Evolutionary conservation across 1,140 invertebrate genomes (phyloP).

Genomic region (Monomorium pharaonis): DNA sequence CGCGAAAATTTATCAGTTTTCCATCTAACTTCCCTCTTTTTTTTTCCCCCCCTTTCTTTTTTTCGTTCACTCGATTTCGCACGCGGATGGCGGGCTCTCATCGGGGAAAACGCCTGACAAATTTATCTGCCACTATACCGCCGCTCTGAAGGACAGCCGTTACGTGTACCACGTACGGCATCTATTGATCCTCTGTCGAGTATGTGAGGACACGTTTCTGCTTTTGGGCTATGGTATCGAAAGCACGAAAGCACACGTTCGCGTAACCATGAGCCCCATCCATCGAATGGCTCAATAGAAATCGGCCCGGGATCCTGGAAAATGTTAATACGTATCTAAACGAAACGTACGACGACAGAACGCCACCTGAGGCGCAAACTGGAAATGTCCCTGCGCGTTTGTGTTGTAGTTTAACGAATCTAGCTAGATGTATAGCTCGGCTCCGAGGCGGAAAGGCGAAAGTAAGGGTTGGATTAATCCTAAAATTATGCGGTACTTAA

Average conservation of each 20-base stretch:
- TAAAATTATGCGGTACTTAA: constrained; percentile 49
- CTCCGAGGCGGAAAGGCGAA: neutral
- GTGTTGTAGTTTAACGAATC: neutral
- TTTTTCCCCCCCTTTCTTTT: neutral
- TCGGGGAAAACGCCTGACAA: constrained; percentile 58
- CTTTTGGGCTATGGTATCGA: constrained; percentile 14
- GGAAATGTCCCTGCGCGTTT: neutral
- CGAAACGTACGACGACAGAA: neutral
- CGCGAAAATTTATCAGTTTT: constrained; percentile 49
- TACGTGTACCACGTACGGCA: constrained; percentile 37
- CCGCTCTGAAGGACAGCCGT: constrained; percentile 40
- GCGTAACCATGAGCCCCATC: neutral
- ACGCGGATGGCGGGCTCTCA: constrained; percentile 48
- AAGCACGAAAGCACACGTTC: constrained; percentile 8
- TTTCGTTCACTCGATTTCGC: constrained; percentile 17
- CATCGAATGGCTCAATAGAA: constrained; percentile 4
- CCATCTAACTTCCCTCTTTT: neutral
- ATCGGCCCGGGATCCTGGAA: neutral
- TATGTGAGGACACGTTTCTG: constrained; percentile 54
- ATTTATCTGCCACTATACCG: constrained; percentile 53
- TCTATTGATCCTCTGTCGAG: constrained; percentile 53
- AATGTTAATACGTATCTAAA: constrained; percentile 5
- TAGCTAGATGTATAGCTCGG: neutral
- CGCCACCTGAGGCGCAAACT: neutral
- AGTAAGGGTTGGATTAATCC: constrained; percentile 21